phyloP scores from a whole-genome alignment of 2,888 invertebrate genomes.

The Lasioglossum lativentre region DNA sequence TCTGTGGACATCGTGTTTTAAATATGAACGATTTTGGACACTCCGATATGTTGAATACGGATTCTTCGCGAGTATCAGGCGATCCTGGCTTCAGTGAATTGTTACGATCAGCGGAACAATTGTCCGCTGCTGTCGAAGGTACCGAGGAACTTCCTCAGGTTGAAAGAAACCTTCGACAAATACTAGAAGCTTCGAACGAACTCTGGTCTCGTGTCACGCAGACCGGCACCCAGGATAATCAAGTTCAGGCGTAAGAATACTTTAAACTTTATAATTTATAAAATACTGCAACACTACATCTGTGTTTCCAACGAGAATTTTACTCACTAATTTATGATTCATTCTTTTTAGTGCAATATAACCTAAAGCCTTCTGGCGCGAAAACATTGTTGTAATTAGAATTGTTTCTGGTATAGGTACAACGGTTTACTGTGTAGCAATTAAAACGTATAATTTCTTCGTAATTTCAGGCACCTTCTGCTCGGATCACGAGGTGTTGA shows the following conservation, averaged over 20 bases:
- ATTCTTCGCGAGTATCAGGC: slow-evolving; percentile 57
- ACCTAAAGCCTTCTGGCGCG: slow-evolving; percentile 55
- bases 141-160: slow-evolving; percentile 94
- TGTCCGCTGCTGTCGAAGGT: slow-evolving; percentile 95
- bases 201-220: slow-evolving; percentile 94
- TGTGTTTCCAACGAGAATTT: neutral
- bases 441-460: neutral
- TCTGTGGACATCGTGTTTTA: slow-evolving; percentile 29
- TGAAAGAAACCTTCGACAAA: slow-evolving; percentile 95
- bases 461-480: slow-evolving; percentile 90
- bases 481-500: slow-evolving; percentile 97
- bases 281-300: neutral
- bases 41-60: slow-evolving; percentile 48
- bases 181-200: slow-evolving; percentile 95
- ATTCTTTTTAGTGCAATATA: slow-evolving; percentile 16
- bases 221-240: slow-evolving; percentile 94
- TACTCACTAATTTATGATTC: neutral
- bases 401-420: neutral
- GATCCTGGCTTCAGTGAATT: slow-evolving; percentile 92
- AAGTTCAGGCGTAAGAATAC: slow-evolving; percentile 90
- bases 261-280: neutral
- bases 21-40: slow-evolving; percentile 58
- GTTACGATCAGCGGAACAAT: slow-evolving; percentile 95
- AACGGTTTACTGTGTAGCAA: neutral
- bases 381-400: slow-evolving; percentile 18